Conservation (phyloP, 1,140 invertebrate species). For the Cyphomyrmex costatus region DNA sequence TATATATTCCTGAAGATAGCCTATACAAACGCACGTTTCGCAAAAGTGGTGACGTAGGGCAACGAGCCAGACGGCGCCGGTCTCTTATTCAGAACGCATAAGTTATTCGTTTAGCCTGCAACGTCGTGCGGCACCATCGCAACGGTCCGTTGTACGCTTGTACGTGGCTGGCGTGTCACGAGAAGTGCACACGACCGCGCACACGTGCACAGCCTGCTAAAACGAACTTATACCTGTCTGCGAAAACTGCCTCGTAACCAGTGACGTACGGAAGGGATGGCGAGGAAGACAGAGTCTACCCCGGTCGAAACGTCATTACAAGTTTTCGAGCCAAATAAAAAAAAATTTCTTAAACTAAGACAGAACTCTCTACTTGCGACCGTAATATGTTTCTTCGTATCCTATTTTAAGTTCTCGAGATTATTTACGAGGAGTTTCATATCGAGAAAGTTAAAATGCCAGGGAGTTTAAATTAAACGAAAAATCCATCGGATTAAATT, state of each 20-base stretch:
- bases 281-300: conserved; percentile 3
- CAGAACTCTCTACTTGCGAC: conserved; percentile 2
- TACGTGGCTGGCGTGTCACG: conserved; percentile 73
- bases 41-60: conserved; percentile 46
- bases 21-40: conserved; percentile 17
- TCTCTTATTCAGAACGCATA: conserved; percentile 76
- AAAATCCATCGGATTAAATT: not conserved
- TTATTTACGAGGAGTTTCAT: not conserved
- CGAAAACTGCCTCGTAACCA: conserved; percentile 33
- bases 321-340: conserved; percentile 34
- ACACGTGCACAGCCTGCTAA: conserved; percentile 71
- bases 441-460: not conserved
- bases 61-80: conserved; percentile 54
- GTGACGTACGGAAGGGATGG: conserved; percentile 27
- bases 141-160: conserved; percentile 62
- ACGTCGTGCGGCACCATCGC: conserved; percentile 3
- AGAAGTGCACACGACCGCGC: conserved; percentile 67
- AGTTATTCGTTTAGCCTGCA: conserved; percentile 74
- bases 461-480: not conserved
- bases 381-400: not conserved
- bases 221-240: conserved; percentile 46
- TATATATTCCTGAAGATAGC: not conserved
- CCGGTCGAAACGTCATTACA: conserved; percentile 28
- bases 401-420: conserved; percentile 19
- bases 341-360: conserved; percentile 33